Conservation (phyloP, 2,113 vertebrate genomes). For the Nycticorax nycticorax region DNA sequence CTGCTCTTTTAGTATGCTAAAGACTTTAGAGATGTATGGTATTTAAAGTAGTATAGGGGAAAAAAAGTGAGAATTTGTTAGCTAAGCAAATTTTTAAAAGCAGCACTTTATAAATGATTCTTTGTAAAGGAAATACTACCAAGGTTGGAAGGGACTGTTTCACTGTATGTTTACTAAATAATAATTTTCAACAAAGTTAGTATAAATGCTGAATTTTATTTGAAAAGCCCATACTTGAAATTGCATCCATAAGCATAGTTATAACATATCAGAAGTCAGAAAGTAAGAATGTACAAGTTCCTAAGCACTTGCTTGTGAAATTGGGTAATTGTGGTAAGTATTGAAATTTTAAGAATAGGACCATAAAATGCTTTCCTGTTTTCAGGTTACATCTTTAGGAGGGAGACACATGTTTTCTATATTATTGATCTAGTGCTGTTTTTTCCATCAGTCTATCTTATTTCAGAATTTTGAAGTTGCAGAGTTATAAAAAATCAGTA, state of each 20-base stretch:
- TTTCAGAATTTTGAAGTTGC: background rate
- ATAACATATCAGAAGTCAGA: background rate
- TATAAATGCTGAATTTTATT: background rate
- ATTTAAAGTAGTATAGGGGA: background rate
- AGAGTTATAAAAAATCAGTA: background rate
- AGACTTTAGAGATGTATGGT: background rate
- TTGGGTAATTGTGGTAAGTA: background rate
- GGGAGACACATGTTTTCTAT: background rate
- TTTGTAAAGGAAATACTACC: background rate
- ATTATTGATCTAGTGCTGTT: background rate
- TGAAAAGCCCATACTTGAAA: background rate
- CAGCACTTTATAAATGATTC: background rate
- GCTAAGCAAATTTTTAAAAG: background rate
- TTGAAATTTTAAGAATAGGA: background rate
- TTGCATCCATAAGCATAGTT: background rate
- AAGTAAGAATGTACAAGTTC: background rate
- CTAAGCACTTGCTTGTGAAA: background rate
- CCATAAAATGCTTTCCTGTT: too few species aligned
- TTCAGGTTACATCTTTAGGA: background rate
- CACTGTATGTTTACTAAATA: background rate
- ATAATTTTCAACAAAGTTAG: background rate
- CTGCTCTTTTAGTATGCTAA: too few species aligned
- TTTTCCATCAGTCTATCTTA: background rate
- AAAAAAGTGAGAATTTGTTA: background rate
- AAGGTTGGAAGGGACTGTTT: background rate